These are phyloP conservation scores for Gadus chalcogrammus DNA, from an alignment of 2,113 vertebrate genomes.

Conservation along the genomic window DNA sequence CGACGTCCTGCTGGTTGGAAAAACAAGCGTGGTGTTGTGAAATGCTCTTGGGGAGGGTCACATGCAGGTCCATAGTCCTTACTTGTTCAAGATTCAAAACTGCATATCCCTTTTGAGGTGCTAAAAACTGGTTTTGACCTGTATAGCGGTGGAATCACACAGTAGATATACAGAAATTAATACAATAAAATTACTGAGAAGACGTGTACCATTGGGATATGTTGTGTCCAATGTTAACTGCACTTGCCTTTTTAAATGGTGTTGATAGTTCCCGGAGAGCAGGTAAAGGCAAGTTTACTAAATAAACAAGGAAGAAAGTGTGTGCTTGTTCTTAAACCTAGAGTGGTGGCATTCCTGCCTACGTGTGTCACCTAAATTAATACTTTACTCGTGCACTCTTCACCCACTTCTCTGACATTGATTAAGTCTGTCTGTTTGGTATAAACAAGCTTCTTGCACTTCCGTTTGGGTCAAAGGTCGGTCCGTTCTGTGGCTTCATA, in stretches of 20 bases:
- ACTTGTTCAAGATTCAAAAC: background rate
- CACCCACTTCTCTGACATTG: conserved; percentile 13
- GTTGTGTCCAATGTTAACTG: no score
- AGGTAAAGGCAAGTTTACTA: background rate
- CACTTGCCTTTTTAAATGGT: background rate
- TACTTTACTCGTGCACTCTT: background rate
- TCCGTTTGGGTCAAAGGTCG: conserved; percentile 1
- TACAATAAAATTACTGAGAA: no score
- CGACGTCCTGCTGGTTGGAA: background rate
- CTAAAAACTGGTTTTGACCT: no score
- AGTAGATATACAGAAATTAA: no score
- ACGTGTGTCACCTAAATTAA: no score
- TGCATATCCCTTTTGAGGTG: no score
- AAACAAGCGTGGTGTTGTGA: background rate
- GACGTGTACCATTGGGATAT: no score
- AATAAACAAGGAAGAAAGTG: background rate
- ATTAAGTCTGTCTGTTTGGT: background rate
- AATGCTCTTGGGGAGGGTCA: background rate
- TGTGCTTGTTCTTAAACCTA: background rate
- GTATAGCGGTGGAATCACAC: no score
- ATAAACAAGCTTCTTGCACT: background rate
- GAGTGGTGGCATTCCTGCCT: no score
- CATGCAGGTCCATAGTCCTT: background rate
- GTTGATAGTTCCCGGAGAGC: background rate
- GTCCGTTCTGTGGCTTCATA: background rate